Percentiles rank a stretch among this genome's conserved stretches.
Evolutionary conservation across 2,797 vertebrate genomes (phyloP).

Genomic region (Amblyopsis hoosieri): DNA sequence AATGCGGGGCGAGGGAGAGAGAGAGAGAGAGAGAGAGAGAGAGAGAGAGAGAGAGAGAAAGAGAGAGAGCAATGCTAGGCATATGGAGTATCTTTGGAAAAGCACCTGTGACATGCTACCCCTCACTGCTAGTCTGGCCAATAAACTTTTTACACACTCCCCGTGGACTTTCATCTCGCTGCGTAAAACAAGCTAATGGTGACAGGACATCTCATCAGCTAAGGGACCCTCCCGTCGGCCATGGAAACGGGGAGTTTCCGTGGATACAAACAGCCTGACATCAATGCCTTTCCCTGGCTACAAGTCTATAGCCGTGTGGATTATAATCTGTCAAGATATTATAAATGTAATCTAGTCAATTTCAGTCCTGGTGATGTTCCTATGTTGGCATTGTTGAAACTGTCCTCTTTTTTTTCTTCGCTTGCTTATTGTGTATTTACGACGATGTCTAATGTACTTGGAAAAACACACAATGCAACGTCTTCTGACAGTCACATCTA

Average conservation of each 20-base stretch:
- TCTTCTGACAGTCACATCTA: slow-evolving; percentile 12
- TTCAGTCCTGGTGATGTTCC: slow-evolving; percentile 33
- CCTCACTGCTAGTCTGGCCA: slow-evolving; percentile 17
- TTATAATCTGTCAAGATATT: slow-evolving; percentile 20
- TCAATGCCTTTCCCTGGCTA: slow-evolving; percentile 3
- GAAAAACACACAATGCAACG: background rate
- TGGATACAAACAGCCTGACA: background rate
- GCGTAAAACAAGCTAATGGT: slow-evolving; percentile 34
- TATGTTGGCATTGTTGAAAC: slow-evolving; percentile 34
- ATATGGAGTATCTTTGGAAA: slow-evolving; percentile 28
- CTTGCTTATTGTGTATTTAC: slow-evolving; percentile 25
- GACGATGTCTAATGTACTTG: slow-evolving; percentile 14
- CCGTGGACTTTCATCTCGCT: slow-evolving; percentile 38
- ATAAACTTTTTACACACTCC: slow-evolving; percentile 50
- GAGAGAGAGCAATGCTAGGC: slow-evolving; percentile 3
- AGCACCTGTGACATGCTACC: slow-evolving; percentile 29
- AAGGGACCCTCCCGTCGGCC: background rate
- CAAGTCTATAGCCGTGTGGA: background rate
- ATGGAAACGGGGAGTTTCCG: background rate
- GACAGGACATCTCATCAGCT: slow-evolving; percentile 39
- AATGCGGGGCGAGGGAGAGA: slow-evolving; percentile 1
- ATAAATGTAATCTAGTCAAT: slow-evolving; percentile 37
- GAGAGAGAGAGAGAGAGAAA: background rate
- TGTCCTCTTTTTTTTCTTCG: slow-evolving; percentile 3
- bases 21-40: background rate